phyloP scores from a whole-genome alignment of 2,113 vertebrate species.

The Indri indri region DNA sequence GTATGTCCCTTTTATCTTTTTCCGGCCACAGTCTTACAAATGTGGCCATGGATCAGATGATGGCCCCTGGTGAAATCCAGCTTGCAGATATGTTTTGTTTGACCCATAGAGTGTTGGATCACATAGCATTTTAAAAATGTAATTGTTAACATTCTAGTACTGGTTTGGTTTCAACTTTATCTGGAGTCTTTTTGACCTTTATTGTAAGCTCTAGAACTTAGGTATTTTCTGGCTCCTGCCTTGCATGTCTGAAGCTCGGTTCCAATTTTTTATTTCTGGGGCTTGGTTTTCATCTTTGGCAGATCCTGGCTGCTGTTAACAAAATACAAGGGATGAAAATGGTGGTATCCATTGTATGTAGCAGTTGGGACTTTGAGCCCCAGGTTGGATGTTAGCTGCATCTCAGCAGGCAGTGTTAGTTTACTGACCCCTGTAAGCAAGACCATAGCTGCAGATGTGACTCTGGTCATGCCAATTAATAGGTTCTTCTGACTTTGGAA shows the following conservation, averaged over 20 bases:
- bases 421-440: constrained; percentile 56
- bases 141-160: background rate
- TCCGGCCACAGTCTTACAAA: background rate
- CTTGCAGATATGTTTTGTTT: background rate
- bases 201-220: background rate
- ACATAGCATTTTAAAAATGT: background rate
- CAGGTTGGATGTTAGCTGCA: constrained; percentile 45
- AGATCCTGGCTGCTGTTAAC: background rate
- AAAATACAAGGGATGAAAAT: constrained; percentile 25
- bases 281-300: background rate
- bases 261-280: background rate
- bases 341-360: background rate
- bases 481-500: constrained; percentile 65
- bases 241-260: background rate
- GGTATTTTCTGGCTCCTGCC: background rate
- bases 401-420: constrained; percentile 48
- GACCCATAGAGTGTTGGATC: background rate
- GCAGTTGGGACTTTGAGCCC: background rate
- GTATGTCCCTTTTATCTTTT: background rate
- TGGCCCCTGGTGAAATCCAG: background rate
- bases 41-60: background rate
- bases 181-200: constrained; percentile 1
- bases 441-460: constrained; percentile 63
- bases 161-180: background rate
- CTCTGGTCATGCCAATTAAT: constrained; percentile 7